Percentiles rank a stretch among this genome's conserved stretches.
Evolutionary conservation across 2,113 vertebrate species (phyloP).

Genomic region (Hipposideros armiger): DNA sequence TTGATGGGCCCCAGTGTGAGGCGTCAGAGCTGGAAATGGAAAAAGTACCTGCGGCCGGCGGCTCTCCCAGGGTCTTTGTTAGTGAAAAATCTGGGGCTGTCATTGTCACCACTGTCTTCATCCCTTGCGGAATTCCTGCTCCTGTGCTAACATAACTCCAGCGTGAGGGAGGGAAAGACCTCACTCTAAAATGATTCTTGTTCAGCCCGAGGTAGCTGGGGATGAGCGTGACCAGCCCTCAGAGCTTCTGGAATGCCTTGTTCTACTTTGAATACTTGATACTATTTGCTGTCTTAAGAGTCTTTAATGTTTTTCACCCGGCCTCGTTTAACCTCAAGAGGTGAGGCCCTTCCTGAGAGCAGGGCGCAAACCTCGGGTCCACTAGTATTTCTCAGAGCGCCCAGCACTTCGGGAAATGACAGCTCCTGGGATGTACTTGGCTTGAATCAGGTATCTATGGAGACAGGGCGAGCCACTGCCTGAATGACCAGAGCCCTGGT

Average conservation of each 20-base stretch:
- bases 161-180: fast-evolving
- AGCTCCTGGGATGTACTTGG: background rate
- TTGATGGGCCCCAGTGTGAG: background rate
- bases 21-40: too few species aligned
- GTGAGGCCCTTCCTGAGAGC: too few species aligned
- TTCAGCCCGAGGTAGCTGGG: fast-evolving
- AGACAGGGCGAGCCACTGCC: fast-evolving
- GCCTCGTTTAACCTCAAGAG: background rate
- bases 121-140: fast-evolving
- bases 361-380: background rate
- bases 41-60: too few species aligned
- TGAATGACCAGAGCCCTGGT: background rate
- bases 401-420: background rate
- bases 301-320: background rate
- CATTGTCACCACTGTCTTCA: background rate
- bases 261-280: background rate
- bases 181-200: fast-evolving
- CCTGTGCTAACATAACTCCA: fast-evolving
- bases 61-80: fast-evolving
- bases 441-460: background rate
- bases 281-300: fast-evolving
- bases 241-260: fast-evolving
- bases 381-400: background rate
- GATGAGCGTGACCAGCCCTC: background rate
- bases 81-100: background rate